Percentiles rank a stretch among this genome's conserved stretches.
phyloP scores from a whole-genome alignment of 2,888 invertebrate genomes.

The Escarpia spicata region DNA sequence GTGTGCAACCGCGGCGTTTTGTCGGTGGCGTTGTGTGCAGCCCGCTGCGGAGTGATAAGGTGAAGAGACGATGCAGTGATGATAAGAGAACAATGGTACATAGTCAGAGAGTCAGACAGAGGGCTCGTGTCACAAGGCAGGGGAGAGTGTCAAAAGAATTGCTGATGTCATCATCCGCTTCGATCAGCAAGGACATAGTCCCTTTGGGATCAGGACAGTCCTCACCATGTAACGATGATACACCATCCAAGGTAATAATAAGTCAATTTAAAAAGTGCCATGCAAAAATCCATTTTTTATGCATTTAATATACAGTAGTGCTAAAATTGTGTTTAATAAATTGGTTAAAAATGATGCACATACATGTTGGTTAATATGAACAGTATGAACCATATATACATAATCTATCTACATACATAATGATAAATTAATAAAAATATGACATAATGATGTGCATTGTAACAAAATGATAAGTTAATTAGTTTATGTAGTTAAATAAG shows the following conservation, averaged over 20 bases:
- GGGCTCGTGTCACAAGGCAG: not conserved
- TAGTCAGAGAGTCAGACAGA: not conserved
- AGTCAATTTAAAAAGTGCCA: too few relatives aligned
- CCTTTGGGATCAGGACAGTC: not conserved
- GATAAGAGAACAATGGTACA: not conserved
- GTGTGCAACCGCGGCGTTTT: not conserved
- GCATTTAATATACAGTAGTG: too few relatives aligned
- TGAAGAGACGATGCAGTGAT: not conserved
- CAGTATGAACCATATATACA: too few relatives aligned
- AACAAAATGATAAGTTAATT: too few relatives aligned
- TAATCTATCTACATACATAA: too few relatives aligned
- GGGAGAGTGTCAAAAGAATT: not conserved
- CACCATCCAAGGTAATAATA: not conserved
- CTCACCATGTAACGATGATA: not conserved
- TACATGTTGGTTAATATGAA: too few relatives aligned
- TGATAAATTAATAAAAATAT: too few relatives aligned
- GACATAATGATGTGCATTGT: too few relatives aligned
- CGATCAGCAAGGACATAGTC: not conserved
- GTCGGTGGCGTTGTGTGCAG: not conserved
- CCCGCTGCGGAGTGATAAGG: not conserved
- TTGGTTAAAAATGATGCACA: too few relatives aligned
- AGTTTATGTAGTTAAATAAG: too few relatives aligned
- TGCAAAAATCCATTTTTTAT: too few relatives aligned
- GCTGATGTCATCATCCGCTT: not conserved
- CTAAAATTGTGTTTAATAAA: too few relatives aligned